Base-by-base conservation (phyloP, 2,113 vertebrate species). In the Archilochus colubris region DNA sequence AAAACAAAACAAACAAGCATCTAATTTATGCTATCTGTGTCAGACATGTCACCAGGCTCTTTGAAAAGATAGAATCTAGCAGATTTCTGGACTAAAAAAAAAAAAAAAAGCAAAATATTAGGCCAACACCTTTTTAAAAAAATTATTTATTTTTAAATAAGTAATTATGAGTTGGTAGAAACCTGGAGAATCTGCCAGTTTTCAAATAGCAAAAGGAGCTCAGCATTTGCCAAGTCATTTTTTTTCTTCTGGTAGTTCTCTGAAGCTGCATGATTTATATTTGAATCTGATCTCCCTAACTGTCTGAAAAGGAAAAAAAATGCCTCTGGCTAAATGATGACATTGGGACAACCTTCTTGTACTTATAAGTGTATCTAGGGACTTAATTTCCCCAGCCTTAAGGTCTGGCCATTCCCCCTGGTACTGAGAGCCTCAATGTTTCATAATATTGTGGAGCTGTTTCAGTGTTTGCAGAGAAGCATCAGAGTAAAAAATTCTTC, bases 221-320 rank as follows among this genome's bases (percentile, higher is more conserved):
- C 8, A 4, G 57, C 51, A 33, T 83, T 93, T 91, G n/a, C 79
- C 88, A 76, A 76, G 76, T 21, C 6, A 0, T 23, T 61, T 46
- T 68, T 79, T 70, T 51, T 77, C 72, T 70, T 72, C 70, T 55
- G 94, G 85, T 87, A 90, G 76, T 40, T 88, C 66, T 57, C 82
- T 96, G 67, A 73, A 80, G n/a, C 46, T 51, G 80, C 63, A 30
- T 90, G 80, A 90, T 90, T 95, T 87, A 51, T 91, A 14, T 85
- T 70, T 38, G 44, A 85, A 43, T 88, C 88, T 84, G 51, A 64
- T 69, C 46, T 82, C 38, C 40, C 70, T 64, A 31, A 58, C 36
- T 51, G 55, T 82, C 91, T 92, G 74, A 91, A 91, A 88, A 40
- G 40, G 81, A 61, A 73, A 87, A 86, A 79, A 88, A 90, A 80